Evolutionary conservation across 2,888 invertebrate genomes (phyloP), one percentile per base, ranked within the genome.

Genomic region (Lydus trimaculatus): DNA sequence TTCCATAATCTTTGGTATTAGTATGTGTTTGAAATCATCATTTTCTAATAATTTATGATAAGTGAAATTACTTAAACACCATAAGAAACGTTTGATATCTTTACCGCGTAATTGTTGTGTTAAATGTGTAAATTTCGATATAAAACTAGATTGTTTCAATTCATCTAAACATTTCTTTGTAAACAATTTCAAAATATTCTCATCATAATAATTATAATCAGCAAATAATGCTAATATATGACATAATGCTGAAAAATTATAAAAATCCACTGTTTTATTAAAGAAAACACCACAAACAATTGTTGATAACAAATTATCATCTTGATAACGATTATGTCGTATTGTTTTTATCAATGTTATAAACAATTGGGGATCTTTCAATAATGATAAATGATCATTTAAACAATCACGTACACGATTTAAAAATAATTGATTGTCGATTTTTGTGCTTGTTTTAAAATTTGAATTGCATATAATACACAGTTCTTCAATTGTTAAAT

Each of bases 1-100:
- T 61, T 74, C 69, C 8, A 74, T 17, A 36, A 84, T 77, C 72
- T 82, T 79, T 28, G 83, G 80, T 62, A 81, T 73, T 67, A 85
- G 76, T 15, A 82, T 66, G 67, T 72, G 66, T 73, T 79, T 76
- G 48, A 85, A 77, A 66, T 80, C 75, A 33, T 72, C 67, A 58
- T 64, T 63, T 63, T 75, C 70, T 0, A 83, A 56, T 48, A 72
- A 56, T 63, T 76, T 77, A 66, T 82, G 82, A 66, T 84, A 80
- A 23, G 85, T 79, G 39, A 79, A 73, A 66, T 75, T 81, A 73
- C 84, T 83, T 31, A 83, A 71, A 56, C 82, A 77, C 86, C 87
- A 87, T 15, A 87, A 75, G 65, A 87, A 82, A 61, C 84, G 79
- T 62, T 83, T 82, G n/a, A 87, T 78, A 78, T 87, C 87, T 78